phyloP scores from a whole-genome alignment of 2,888 invertebrate species.

The Laspeyria flexula region DNA sequence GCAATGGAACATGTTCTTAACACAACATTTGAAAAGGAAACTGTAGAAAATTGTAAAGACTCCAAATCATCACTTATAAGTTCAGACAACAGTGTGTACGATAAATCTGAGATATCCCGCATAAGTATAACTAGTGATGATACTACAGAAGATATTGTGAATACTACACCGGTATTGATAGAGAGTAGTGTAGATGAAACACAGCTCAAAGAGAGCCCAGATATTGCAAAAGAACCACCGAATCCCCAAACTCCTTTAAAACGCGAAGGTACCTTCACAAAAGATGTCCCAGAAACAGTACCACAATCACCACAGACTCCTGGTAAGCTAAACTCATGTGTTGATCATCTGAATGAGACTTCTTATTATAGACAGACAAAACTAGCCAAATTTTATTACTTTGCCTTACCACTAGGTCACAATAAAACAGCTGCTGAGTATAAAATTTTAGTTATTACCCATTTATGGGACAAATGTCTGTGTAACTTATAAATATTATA shows the following conservation, averaged over 20 bases:
- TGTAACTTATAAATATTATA: too few species aligned
- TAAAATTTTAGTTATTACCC: too few species aligned
- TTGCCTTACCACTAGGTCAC: too few species aligned
- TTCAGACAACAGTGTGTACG: slow-evolving; percentile 59
- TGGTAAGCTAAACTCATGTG: too few species aligned
- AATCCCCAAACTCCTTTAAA: slow-evolving; percentile 55
- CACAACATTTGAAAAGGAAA: slow-evolving; percentile 59
- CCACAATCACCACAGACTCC: slow-evolving; percentile 50
- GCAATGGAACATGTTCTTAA: slow-evolving; percentile 36
- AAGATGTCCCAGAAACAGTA: slow-evolving; percentile 56
- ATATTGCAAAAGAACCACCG: not conserved
- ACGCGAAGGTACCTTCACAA: slow-evolving; percentile 78
- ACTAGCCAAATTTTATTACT: too few species aligned
- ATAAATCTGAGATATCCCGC: slow-evolving; percentile 58
- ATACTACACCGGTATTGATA: slow-evolving; percentile 68
- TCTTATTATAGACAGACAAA: too few species aligned
- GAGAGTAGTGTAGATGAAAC: slow-evolving; percentile 75
- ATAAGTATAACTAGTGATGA: slow-evolving; percentile 76
- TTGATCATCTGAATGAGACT: too few species aligned
- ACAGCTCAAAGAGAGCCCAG: slow-evolving; percentile 13
- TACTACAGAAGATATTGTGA: slow-evolving; percentile 66
- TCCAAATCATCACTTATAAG: slow-evolving; percentile 65
- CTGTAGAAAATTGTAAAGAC: slow-evolving; percentile 2
- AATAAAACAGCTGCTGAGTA: too few species aligned
- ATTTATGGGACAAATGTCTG: too few species aligned